These are phyloP conservation scores for Colaptes auratus DNA, from an alignment of 2,113 vertebrate species.

Conservation along the genomic window DNA sequence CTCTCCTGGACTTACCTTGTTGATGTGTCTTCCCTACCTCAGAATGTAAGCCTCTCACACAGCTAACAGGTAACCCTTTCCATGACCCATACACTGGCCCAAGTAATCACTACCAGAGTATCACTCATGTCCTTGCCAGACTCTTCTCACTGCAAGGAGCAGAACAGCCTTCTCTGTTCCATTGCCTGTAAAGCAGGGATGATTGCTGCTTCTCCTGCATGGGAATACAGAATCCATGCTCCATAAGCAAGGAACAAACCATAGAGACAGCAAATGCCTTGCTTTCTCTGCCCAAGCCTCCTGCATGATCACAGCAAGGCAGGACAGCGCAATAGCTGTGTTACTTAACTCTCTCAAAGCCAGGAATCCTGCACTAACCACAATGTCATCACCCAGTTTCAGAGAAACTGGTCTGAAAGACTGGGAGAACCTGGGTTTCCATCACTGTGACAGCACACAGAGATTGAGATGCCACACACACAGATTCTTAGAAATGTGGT, in stretches of 20 bases:
- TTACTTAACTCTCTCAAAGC: neutral
- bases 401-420: neutral
- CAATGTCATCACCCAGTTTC: neutral
- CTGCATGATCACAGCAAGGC: neutral
- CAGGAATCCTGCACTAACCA: neutral
- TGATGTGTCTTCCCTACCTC: neutral
- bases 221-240: neutral
- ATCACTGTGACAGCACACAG: neutral
- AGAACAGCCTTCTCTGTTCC: neutral
- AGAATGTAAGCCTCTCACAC: neutral
- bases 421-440: neutral
- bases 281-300: neutral
- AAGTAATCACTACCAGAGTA: neutral
- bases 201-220: rapidly evolving
- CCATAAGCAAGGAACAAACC: neutral
- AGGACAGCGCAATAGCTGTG: neutral
- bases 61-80: neutral
- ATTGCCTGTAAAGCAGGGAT: neutral
- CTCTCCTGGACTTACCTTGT: neutral
- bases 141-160: neutral
- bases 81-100: rapidly evolving
- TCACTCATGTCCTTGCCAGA: neutral
- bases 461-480: neutral
- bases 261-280: neutral
- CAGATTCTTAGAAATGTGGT: neutral